Conservation (phyloP, 2,113 vertebrate species). For the Crotalus helleri region DNA sequence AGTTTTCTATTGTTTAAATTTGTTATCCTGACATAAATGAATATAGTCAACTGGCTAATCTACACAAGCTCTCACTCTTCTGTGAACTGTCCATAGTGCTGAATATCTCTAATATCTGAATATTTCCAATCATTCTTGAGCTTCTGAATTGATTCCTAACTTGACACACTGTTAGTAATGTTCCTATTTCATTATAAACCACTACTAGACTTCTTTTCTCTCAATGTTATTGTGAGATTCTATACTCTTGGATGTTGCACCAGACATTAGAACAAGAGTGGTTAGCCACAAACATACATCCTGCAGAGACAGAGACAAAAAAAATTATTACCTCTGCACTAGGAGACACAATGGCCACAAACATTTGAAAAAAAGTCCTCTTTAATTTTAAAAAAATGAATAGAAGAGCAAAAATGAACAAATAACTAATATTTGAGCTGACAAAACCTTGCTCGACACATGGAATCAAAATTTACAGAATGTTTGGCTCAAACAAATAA, state of each 20-base stretch:
- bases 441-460: too few species aligned
- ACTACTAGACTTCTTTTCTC: neutral
- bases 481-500: too few species aligned
- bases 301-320: too few species aligned
- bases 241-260: neutral
- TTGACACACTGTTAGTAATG: neutral
- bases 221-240: neutral
- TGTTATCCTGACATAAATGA: neutral
- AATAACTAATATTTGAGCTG: too few species aligned
- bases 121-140: neutral
- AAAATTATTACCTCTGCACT: too few species aligned
- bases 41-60: neutral
- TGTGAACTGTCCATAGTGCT: neutral
- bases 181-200: neutral
- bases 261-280: neutral
- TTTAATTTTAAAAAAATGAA: too few species aligned
- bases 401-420: too few species aligned
- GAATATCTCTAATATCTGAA: neutral
- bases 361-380: too few species aligned
- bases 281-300: neutral
- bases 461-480: too few species aligned
- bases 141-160: neutral
- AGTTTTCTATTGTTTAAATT: neutral
- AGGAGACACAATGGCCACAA: too few species aligned
- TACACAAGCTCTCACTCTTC: neutral